A percentile compares a stretch with the other conserved stretches of the same genome.
Conservation (phyloP, 2,888 invertebrate species). For the Dichetophora obliterata region DNA sequence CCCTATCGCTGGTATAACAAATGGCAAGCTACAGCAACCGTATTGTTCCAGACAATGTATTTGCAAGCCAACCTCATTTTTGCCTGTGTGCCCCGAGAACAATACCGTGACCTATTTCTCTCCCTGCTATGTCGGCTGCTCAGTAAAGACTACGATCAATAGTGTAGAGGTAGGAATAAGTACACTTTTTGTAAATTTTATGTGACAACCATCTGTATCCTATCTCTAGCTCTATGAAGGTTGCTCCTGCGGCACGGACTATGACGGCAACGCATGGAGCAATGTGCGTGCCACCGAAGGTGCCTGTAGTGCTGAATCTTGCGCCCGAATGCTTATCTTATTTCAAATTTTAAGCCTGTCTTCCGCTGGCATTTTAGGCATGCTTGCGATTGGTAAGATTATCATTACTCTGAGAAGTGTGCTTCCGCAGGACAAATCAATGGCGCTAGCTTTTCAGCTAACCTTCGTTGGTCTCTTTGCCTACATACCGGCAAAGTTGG, state of each 20-base stretch:
- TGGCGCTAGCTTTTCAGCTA: constrained; percentile 74
- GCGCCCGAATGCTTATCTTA: constrained; percentile 71
- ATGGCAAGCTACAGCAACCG: constrained; percentile 68
- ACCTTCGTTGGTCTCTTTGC: constrained; percentile 73
- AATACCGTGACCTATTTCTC: constrained; percentile 75
- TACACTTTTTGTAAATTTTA: too few species aligned
- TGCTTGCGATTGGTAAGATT: constrained; percentile 69
- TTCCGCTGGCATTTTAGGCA: constrained; percentile 66
- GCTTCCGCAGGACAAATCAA: constrained; percentile 74
- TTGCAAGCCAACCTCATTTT: constrained; percentile 72
- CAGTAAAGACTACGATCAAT: constrained; percentile 67
- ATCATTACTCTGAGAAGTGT: constrained; percentile 73
- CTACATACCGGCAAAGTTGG: constrained; percentile 75
- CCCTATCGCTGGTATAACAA: constrained; percentile 70
- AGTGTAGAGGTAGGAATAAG: constrained; percentile 61
- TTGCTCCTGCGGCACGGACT: constrained; percentile 71
- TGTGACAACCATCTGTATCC: not conserved
- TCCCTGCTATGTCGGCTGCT: constrained; percentile 82
- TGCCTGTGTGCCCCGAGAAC: constrained; percentile 76
- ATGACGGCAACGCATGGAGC: constrained; percentile 49
- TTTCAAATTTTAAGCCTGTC: constrained; percentile 70
- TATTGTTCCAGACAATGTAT: constrained; percentile 73
- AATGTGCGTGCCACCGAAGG: constrained; percentile 71
- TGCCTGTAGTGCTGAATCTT: constrained; percentile 71
- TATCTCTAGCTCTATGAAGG: constrained; percentile 70